Base-by-base conservation (phyloP, 2,797 vertebrate genomes). In the Gambelia wislizenii region DNA sequence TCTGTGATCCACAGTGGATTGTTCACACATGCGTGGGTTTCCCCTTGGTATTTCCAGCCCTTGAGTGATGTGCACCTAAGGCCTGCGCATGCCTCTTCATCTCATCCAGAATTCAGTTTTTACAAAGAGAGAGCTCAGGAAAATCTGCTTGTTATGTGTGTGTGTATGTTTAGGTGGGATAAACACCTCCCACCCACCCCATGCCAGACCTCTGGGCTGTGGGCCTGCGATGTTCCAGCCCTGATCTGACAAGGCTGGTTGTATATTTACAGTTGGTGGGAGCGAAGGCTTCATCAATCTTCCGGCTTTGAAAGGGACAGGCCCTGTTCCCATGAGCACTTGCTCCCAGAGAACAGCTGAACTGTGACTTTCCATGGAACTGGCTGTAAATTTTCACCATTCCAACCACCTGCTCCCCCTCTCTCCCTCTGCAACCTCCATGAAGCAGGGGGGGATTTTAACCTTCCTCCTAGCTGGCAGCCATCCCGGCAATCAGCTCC, bases 181-280 rank as follows among this genome's bases (percentile, higher is more conserved):
- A 93, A 95, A 94, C 12, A 7, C 42, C 74, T 92, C 69, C 69
- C 36, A 12, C 6, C 6, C 56, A 1, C 64, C 30, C 69, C 69
- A 59, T 7, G 25, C 59, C 80, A 77, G 76, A 54, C 92, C 91
- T 82, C 81, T 93, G 92, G 91, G 95, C 96, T 96, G 97, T 96
- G 96, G 94, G 6, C 92, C 91, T 91, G 93, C 94, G 94, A 95
- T 97, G 96, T 95, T 95, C 94, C 96, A 96, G 95, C 94, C 94
- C 96, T 96, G 96, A 95, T 96, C 95, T 97, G 97, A 98, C 97
- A 97, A 97, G 96, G 95, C 96, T 95, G 95, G 95, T 95, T 95
- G 95, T 97, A 96, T 97, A 97, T 97, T 97, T 97, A 97, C 97
- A 97, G 96, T 96, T 96, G 96, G 96, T 92, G 94, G 87, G 92